Base-by-base conservation (phyloP, 2,888 invertebrate genomes). In the Pardosa pseudoannulata region DNA sequence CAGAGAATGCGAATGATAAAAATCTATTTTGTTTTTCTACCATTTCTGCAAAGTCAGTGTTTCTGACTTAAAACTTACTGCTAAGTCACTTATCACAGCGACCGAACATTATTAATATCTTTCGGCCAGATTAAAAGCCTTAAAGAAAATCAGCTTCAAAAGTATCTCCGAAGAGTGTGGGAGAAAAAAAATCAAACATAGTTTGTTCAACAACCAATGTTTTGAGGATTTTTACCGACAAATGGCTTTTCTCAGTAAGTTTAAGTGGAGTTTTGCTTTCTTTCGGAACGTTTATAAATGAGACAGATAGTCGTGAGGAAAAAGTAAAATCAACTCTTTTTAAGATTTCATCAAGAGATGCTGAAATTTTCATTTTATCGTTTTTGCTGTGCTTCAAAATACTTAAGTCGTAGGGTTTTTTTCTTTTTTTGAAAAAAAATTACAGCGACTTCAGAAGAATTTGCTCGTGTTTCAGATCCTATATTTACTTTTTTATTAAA, bases 211-310 rank as follows among this genome's bases (percentile, higher is more conserved):
- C 23, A 6, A 56, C 56, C 5, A 11, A 56, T 56, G 56, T 56
- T 56, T 56, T 56, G 56, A 56, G 23, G 23, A 56, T 19, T 56
- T 56, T 56, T 56, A 56, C 56, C 56, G 56, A 56, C 56, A 23
- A 23, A 56, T 56, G 56, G 19, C 5, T 56, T 56, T 56, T 56
- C 56, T 46, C 9, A 46, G 41, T 46, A 16, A 46, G 16, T 46
- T n/a, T 16, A 16, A 46, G 7, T 2, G 16, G 23, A 56, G 56
- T 23, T 56, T 19, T 6, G 23, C 3, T 56, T 56, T 56, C 56
- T 56, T 23, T 2, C 19, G 3, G 5, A 11, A 56, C 36, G 56
- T 23, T 23, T 23, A 56, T 56, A 23, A 56, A 56, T 23, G 23
- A 56, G 56, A 56, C 19, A 56, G 23, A 56, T 56, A 23, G 19